Evolutionary conservation across 2,888 invertebrate species (phyloP), one percentile per base, ranked within the genome.

Genomic region (Andrena hattorfiana): DNA sequence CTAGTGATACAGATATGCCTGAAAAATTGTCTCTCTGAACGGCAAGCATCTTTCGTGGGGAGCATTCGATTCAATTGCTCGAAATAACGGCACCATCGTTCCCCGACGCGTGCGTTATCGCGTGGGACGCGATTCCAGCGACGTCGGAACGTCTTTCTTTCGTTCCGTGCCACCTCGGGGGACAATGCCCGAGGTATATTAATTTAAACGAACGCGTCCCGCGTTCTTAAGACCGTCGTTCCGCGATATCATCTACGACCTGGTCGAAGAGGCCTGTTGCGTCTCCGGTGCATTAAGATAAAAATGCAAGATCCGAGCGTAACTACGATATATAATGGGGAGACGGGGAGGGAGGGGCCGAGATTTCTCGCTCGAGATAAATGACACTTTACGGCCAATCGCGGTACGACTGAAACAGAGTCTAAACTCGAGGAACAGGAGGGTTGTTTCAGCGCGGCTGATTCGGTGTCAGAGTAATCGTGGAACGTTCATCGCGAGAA

Each of bases 401-500:
- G 54, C 4, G 42, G 32, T 10, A n/a, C 20, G 32, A 35, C 7
- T 10, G 62, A 7, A 28, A 54, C n/a, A 2, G 20, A 42, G 42
- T 23, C 16, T 30, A 54, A 69, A 42, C 7, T 20, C 48, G n/a
- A 28, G 28, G 42, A 16, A 48, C 28, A 32, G 1, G 60, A n/a
- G 23, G 23, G n/a, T 35, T 26, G 77, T 66, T 73, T 7, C 56
- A 13, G 8, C 59, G 59, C 13, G 54, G 54, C 32, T 62, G 32
- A 79, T 83, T 80, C 63, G 60, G 71, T 56, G 63, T 49, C 56
- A 23, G 42, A 77, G 28, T 64, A 82, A 86, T 77, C 77, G 77
- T 77, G 69, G 69, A 75, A 64, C 76, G 51, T 30, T 82, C 77
- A 13, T 23, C 56, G 26, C 10, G 10, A 13, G 23, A 23, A 56